Conservation (phyloP, 2,797 vertebrate species). For the Natrix natrix region DNA sequence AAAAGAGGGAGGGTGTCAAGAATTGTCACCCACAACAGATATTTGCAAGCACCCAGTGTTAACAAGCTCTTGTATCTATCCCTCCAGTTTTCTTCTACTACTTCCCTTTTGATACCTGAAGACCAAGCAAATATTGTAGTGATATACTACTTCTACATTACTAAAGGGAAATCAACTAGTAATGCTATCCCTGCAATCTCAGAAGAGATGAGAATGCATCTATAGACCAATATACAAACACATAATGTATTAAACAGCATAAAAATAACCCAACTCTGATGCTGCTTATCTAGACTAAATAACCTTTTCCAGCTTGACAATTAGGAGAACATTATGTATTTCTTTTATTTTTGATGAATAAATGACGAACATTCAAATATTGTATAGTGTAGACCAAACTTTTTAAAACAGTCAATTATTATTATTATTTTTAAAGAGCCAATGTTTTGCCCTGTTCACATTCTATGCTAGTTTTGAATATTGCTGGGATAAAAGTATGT, state of each 20-base stretch:
- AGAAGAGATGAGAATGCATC: neutral
- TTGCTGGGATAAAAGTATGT: neutral
- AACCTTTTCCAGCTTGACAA: fast-evolving
- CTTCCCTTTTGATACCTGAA: neutral
- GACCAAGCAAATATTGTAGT: neutral
- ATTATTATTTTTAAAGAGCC: constrained; percentile 6
- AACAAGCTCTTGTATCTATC: neutral
- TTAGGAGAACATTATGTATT: neutral
- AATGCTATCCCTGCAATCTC: neutral
- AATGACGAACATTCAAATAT: neutral
- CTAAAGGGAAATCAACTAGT: neutral
- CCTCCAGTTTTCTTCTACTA: neutral
- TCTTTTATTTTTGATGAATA: neutral
- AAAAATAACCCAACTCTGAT: constrained; percentile 11
- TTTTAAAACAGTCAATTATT: neutral
- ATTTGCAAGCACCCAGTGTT: neutral
- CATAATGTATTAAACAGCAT: constrained; percentile 28
- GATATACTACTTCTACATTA: neutral
- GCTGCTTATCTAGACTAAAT: neutral
- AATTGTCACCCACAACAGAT: neutral
- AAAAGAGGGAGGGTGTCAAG: neutral
- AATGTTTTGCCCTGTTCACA: neutral
- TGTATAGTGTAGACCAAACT: neutral
- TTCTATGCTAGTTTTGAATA: neutral
- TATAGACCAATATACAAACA: neutral